phyloP scores from a whole-genome alignment of 2,888 invertebrate species.

The Nemapogon koenigi region DNA sequence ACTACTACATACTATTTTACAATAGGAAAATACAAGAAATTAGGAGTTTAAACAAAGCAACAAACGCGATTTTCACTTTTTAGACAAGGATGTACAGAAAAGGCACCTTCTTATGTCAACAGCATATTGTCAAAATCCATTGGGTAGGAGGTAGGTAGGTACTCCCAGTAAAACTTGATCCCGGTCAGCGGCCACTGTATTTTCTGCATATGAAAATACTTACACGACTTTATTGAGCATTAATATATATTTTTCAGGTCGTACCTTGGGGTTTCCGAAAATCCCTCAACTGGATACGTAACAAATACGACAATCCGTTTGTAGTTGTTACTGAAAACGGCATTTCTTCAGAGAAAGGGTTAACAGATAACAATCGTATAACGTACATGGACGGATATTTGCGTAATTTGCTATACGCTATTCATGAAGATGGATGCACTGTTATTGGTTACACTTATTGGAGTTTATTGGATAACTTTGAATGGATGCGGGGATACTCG shows the following conservation, averaged over 20 bases:
- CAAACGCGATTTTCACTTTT: too few relatives aligned
- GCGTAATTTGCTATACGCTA: conserved; percentile 43
- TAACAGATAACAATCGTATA: conserved; percentile 53
- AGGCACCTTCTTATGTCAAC: too few relatives aligned
- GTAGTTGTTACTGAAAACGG: conserved; percentile 70
- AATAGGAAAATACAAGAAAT: too few relatives aligned
- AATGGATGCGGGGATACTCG: conserved; percentile 79
- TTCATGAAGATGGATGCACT: conserved; percentile 61
- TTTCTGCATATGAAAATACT: too few relatives aligned
- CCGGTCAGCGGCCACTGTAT: too few relatives aligned
- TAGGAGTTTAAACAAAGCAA: too few relatives aligned
- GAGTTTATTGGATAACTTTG: conserved; percentile 83
- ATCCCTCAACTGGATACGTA: conserved; percentile 67
- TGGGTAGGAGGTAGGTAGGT: too few relatives aligned
- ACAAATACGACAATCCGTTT: conserved; percentile 62
- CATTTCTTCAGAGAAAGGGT: conserved; percentile 46
- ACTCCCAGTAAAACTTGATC: too few relatives aligned
- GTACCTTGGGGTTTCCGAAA: conserved; percentile 72
- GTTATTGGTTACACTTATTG: conserved; percentile 75
- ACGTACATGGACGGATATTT: conserved; percentile 60
- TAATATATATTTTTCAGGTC: conserved; percentile 36
- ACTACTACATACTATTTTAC: too few relatives aligned
- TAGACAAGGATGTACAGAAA: too few relatives aligned
- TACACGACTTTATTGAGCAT: too few relatives aligned
- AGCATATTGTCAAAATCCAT: too few relatives aligned